Conservation (phyloP, 2,113 vertebrate genomes). For the Pangasianodon hypophthalmus region DNA sequence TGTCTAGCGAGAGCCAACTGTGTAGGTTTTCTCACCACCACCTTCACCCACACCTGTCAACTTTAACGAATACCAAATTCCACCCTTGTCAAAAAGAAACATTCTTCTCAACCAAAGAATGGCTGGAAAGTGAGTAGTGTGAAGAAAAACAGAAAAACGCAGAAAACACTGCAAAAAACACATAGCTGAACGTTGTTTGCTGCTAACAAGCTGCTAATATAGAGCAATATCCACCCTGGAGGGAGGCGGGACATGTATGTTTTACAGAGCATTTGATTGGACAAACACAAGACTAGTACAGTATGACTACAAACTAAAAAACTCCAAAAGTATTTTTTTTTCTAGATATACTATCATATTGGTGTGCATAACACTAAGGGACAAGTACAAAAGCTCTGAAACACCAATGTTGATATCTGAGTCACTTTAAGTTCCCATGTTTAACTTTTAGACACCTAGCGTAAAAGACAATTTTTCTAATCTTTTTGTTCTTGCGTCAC, state of each 20-base stretch:
- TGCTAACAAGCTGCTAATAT: not conserved
- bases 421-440: not conserved
- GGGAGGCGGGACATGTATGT: not conserved
- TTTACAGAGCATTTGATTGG: not conserved
- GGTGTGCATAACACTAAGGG: not conserved
- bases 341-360: not conserved
- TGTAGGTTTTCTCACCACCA: too few relatives aligned
- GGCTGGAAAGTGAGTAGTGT: not conserved
- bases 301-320: not conserved
- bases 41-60: not conserved
- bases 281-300: not conserved
- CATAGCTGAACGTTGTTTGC: not conserved
- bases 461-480: too few relatives aligned
- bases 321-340: not conserved
- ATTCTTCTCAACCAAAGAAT: not conserved
- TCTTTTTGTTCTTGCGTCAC: too few relatives aligned
- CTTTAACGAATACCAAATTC: not conserved
- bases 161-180: not conserved
- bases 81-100: not conserved
- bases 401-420: not conserved
- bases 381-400: not conserved
- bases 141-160: not conserved
- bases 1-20: too few relatives aligned
- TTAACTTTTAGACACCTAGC: not conserved
- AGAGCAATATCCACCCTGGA: not conserved